Base-by-base conservation (phyloP, 2,113 vertebrate species). In the Oreotrochilus melanogaster region DNA sequence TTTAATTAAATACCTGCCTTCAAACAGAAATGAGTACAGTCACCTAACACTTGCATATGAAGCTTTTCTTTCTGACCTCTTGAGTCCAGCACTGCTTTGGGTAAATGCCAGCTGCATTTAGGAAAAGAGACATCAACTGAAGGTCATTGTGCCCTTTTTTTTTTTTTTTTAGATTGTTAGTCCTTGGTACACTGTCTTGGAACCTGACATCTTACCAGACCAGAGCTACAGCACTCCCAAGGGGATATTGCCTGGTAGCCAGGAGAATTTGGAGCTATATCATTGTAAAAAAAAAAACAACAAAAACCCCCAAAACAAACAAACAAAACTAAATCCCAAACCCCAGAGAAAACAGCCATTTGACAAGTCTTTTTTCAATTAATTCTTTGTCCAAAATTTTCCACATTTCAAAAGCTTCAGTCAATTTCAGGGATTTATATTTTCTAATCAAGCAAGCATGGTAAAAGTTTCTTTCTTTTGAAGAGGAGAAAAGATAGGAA, bases 251-350 rank as follows among this genome's bases (percentile, higher is more conserved):
- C 17, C 5, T 1, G 53, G 10, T 2, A 45, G 11, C 7, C 70
- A 60, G 12, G 14, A 64, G 30, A 54, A 24, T 16, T 6, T 35
- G 14, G 19, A 2, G 74, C 5, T 14, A 50, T 0, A 0, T 11
- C 14, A 7, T 65, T 45, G 42, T 17, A 43, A 78, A 74, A 10
- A 80, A 74, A 50, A 2, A 18, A 50, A 62, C 11, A 43, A 7
- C 7, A 43, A 71, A 27, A 2, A 39, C 9, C 39, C 12, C 12
- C 39, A 39, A 39, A 39, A 12, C 39, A 39, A 39, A 37, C 37
- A 37, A 37, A 39, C 39, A 39, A 39, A 39, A 11, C 39, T 13
- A 39, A 39, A 39, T 13, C 39, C 39, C 14, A 70, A 48, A 30
- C 5, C 4, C 9, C 54, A 21, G 45, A 53, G 11, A 72, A 2